These are phyloP conservation scores for Amiota mariae DNA, from an alignment of 2,888 invertebrate species.

Conservation along the genomic window DNA sequence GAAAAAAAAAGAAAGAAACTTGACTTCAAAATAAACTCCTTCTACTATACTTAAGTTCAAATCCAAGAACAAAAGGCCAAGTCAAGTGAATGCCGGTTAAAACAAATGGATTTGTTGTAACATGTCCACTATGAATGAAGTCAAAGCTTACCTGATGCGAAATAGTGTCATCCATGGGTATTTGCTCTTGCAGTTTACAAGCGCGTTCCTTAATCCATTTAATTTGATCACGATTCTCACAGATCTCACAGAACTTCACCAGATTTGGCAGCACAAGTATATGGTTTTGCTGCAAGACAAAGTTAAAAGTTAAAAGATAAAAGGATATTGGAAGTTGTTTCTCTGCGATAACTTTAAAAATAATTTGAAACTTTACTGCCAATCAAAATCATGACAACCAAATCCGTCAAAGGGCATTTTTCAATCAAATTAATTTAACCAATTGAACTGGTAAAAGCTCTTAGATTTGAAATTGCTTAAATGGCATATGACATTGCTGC, in stretches of 20 bases:
- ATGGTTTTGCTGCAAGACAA: slow-evolving; percentile 67
- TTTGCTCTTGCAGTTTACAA: slow-evolving; percentile 79
- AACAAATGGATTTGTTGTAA: background rate
- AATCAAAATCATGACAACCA: background rate
- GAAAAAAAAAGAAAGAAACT: slow-evolving; percentile 13
- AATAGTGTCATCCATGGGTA: slow-evolving; percentile 84
- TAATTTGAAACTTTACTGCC: background rate
- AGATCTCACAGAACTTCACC: slow-evolving; percentile 84
- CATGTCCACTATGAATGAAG: background rate
- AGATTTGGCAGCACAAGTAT: slow-evolving; percentile 80
- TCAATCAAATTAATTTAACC: no score
- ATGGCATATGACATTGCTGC: slow-evolving; percentile 34
- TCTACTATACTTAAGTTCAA: background rate
- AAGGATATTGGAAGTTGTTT: background rate
- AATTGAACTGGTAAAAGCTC: background rate
- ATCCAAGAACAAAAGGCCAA: background rate
- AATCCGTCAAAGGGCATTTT: background rate
- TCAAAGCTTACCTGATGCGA: slow-evolving; percentile 76
- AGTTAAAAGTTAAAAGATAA: slow-evolving; percentile 6
- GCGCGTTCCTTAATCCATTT: slow-evolving; percentile 85
- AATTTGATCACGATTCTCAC: slow-evolving; percentile 83
- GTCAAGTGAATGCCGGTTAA: no score
- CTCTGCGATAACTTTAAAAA: no score
- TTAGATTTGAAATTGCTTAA: slow-evolving; percentile 26
- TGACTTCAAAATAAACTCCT: background rate